phyloP scores from a whole-genome alignment of 1,140 invertebrate genomes.

The Cecropterus lyciades region DNA sequence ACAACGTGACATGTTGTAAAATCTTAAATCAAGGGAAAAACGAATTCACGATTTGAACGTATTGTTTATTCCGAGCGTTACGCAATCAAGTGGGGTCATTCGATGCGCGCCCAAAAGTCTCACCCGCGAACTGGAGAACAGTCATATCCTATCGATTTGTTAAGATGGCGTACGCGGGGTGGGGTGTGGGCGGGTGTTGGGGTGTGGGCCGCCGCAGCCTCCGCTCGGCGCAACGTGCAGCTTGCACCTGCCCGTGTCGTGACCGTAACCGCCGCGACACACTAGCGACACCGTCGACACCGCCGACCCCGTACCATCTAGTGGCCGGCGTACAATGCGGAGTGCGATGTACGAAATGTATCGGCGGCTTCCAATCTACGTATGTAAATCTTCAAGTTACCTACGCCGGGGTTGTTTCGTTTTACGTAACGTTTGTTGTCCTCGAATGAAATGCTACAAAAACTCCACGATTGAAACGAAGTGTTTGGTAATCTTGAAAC shows the following conservation, averaged over 20 bases:
- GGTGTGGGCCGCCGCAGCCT: slow-evolving; percentile 61
- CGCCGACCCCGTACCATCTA: slow-evolving; percentile 19
- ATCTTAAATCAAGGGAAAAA: not conserved
- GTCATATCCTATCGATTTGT: slow-evolving; percentile 85
- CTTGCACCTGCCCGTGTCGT: slow-evolving; percentile 69
- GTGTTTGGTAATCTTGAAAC: not conserved
- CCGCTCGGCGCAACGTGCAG: slow-evolving; percentile 70
- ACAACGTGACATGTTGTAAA: not conserved
- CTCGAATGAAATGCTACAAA: not conserved
- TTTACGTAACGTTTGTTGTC: not conserved
- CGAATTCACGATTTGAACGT: not conserved
- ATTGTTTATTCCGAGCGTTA: slow-evolving; percentile 50
- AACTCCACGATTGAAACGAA: not conserved
- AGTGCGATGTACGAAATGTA: slow-evolving; percentile 6
- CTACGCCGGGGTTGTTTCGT: not conserved
- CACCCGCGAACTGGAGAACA: slow-evolving; percentile 83
- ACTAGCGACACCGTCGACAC: slow-evolving; percentile 62
- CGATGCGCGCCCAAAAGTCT: slow-evolving; percentile 77
- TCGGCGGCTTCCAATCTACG: not conserved
- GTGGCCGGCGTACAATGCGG: slow-evolving; percentile 10
- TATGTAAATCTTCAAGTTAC: not conserved
- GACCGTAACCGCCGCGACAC: slow-evolving; percentile 63
- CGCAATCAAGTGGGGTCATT: slow-evolving; percentile 70
- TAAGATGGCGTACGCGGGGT: slow-evolving; percentile 85
- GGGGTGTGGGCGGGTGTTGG: slow-evolving; percentile 50